phyloP scores from a whole-genome alignment of 2,113 vertebrate genomes.

The Tonatia bakeri region DNA sequence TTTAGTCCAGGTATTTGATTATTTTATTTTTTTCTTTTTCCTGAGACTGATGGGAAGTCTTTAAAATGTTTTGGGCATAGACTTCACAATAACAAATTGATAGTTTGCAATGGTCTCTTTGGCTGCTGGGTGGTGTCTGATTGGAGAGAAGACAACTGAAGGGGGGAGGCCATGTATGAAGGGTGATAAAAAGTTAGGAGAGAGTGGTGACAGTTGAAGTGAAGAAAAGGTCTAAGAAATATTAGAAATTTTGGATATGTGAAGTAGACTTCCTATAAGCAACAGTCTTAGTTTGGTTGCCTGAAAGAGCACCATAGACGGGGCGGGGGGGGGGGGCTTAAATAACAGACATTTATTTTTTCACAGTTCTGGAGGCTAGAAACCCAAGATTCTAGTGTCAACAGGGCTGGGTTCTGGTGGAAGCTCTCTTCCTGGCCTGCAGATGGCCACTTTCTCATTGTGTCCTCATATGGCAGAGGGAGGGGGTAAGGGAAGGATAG shows the following conservation, averaged over 20 bases:
- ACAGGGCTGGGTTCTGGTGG: neutral
- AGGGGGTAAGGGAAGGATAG: too few relatives aligned
- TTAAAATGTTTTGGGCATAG: neutral
- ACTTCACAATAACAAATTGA: neutral
- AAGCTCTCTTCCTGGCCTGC: neutral
- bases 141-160: neutral
- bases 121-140: neutral
- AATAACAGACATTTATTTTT: neutral
- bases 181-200: neutral
- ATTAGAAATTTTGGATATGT: neutral
- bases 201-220: neutral
- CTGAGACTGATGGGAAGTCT: neutral
- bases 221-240: neutral
- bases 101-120: neutral
- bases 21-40: neutral
- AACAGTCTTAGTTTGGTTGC: neutral
- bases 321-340: neutral
- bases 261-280: neutral
- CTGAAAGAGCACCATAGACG: neutral
- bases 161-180: neutral
- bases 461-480: neutral
- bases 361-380: neutral
- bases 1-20: neutral
- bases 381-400: neutral
- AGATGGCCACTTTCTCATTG: neutral